phyloP scores from a whole-genome alignment of 2,113 vertebrate genomes.

The Taxidea taxus region DNA sequence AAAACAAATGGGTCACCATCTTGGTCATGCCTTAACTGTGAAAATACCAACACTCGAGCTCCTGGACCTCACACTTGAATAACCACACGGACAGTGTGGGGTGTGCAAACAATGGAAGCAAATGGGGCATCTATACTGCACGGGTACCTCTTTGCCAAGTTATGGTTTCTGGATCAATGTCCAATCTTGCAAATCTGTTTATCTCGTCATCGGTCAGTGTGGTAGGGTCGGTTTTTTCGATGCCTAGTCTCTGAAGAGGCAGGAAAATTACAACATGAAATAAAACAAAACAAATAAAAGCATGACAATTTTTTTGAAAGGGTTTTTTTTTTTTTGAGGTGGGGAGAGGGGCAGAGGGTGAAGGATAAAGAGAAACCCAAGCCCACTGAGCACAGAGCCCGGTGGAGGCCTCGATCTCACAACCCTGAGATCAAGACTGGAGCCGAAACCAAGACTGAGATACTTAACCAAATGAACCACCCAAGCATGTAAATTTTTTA shows the following conservation, averaged over 20 bases:
- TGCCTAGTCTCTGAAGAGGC: conserved; percentile 90
- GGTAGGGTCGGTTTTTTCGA: conserved; percentile 92
- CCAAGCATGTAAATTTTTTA: background rate
- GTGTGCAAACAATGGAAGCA: background rate
- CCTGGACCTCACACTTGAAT: background rate
- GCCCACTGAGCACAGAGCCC: background rate
- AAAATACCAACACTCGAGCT: background rate
- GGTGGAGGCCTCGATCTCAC: background rate
- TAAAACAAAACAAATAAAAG: conserved; percentile 5
- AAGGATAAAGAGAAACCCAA: background rate
- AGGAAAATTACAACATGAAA: conserved; percentile 47
- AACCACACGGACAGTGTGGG: accelerated
- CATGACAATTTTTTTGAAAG: background rate
- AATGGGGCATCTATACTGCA: background rate
- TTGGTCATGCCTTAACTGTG: background rate
- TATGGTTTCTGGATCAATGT: conserved; percentile 92
- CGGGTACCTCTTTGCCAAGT: conserved; percentile 97
- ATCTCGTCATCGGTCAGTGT: conserved; percentile 93
- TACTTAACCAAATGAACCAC: background rate
- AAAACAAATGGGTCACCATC: background rate
- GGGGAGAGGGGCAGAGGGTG: background rate
- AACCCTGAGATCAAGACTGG: background rate
- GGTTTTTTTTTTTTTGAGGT: background rate
- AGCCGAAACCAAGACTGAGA: background rate
- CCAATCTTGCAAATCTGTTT: conserved; percentile 91